Base-by-base conservation (phyloP, 2,113 vertebrate genomes). In the Phalacrocorax pelagicus region DNA sequence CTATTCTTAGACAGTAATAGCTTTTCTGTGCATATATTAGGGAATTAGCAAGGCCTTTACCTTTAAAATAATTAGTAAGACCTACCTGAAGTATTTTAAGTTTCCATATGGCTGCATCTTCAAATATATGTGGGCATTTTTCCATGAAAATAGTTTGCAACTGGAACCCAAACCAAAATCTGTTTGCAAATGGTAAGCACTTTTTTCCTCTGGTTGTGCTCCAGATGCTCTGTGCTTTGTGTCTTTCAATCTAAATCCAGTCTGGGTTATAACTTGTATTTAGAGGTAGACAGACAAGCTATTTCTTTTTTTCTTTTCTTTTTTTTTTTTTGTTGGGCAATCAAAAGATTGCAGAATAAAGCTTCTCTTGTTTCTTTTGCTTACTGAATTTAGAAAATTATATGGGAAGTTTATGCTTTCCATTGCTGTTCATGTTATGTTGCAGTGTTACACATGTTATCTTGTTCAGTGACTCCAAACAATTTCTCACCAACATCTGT, bases 11-110 rank as follows among this genome's bases (percentile, higher is more conserved):
- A 70, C 2, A 49, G 30, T 36, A 72, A 86, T 47, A 81, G 49
- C 9, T 83, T 95, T 91, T 69, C n/a, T 62, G 3, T 38, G 24
- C 5, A 12, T 77, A 38, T 83, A 3, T 51, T 42, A 40, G 30
- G 20, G 52, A 91, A 86, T 86, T 91, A 94, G 34, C 27, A 74
- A 71, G 30, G 17, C 20, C 24, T 79, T 95, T 88, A 51, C 74
- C 18, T 95, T 96, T 82, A 90, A 81, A 92, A 94, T 75, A 92
- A 90, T 91, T 87, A 91, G 47, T 59, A 79, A 88, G 51, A 94
- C 71, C 38, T 90, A 75, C 59, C 34, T 3, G 3, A 96, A 88
- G 75, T 67, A 67, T 81, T 88, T 86, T 59, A 51, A 87, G 51
- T 92, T 94, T 92, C 38, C 19, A 6, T 42, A 61, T 70, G 91